Conservation (phyloP, 2,113 vertebrate genomes). For the Tympanuchus pallidicinctus region DNA sequence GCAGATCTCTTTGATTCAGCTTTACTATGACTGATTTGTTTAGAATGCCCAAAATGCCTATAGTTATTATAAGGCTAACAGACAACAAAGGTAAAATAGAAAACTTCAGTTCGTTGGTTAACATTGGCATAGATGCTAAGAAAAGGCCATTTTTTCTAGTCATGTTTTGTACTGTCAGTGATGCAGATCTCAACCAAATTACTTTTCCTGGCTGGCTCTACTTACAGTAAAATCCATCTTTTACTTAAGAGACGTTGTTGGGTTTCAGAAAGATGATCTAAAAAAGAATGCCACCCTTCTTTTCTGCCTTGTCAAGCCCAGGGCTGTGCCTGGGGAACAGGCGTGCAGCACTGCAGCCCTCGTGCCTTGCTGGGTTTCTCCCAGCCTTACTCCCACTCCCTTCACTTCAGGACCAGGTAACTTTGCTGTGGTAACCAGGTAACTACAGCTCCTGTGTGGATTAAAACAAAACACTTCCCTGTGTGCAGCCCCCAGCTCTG, state of each 20-base stretch:
- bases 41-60: neutral
- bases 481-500: neutral
- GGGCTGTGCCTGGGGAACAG: rapidly evolving
- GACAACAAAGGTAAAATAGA: neutral
- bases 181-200: neutral
- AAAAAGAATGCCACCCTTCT: rapidly evolving
- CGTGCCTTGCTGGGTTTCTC: neutral
- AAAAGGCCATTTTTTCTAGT: neutral
- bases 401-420: neutral
- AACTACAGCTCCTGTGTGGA: neutral
- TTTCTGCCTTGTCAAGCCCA: neutral
- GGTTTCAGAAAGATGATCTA: neutral
- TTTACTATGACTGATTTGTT: neutral
- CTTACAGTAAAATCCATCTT: neutral
- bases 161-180: neutral
- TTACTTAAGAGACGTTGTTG: neutral
- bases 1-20: neutral
- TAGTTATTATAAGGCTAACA: neutral
- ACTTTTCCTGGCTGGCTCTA: neutral
- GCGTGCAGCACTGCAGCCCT: rapidly evolving
- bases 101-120: neutral
- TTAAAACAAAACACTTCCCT: neutral
- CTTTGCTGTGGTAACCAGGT: neutral
- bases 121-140: rapidly evolving
- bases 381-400: neutral